These are phyloP conservation scores for Opisthograptis luteolata DNA, from an alignment of 2,888 invertebrate species.

Conservation along the genomic window DNA sequence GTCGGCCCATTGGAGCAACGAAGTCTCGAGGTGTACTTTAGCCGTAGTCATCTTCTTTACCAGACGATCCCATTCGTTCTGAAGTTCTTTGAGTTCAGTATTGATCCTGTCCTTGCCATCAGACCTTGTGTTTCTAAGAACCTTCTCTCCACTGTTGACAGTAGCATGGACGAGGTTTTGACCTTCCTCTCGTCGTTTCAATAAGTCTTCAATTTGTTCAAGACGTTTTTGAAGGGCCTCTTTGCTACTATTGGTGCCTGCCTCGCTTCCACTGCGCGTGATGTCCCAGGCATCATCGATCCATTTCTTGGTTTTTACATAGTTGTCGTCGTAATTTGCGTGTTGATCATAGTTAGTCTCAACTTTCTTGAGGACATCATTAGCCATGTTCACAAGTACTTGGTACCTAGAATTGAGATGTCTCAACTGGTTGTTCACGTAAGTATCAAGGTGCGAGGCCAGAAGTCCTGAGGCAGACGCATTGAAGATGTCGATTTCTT, in stretches of 20 bases:
- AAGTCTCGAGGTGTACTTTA: conserved; percentile 95
- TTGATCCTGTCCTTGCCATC: conserved; percentile 95
- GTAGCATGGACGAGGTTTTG: conserved; percentile 94
- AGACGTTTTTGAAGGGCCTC: conserved; percentile 93
- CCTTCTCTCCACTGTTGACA: conserved; percentile 95
- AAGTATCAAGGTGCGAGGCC: conserved; percentile 93
- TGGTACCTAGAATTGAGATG: conserved; percentile 95
- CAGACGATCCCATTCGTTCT: conserved; percentile 95
- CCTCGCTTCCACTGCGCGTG: conserved; percentile 91
- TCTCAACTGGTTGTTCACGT: conserved; percentile 93
- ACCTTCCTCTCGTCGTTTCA: conserved; percentile 93
- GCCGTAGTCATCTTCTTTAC: conserved; percentile 96
- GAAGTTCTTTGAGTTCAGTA: conserved; percentile 93
- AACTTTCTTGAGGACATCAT: conserved; percentile 95
- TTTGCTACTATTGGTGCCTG: conserved; percentile 90
- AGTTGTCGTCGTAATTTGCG: conserved; percentile 90
- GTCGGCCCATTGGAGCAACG: conserved; percentile 97
- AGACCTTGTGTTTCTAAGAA: conserved; percentile 92
- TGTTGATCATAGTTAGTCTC: conserved; percentile 95
- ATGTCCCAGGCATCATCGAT: conserved; percentile 94
- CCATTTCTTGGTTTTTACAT: conserved; percentile 91
- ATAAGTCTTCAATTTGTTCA: conserved; percentile 90
- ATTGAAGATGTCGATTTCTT: conserved; percentile 93
- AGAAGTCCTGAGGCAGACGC: conserved; percentile 90
- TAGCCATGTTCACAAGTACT: conserved; percentile 93